Base-by-base conservation (phyloP, 2,113 vertebrate genomes). In the Carassius gibelio region DNA sequence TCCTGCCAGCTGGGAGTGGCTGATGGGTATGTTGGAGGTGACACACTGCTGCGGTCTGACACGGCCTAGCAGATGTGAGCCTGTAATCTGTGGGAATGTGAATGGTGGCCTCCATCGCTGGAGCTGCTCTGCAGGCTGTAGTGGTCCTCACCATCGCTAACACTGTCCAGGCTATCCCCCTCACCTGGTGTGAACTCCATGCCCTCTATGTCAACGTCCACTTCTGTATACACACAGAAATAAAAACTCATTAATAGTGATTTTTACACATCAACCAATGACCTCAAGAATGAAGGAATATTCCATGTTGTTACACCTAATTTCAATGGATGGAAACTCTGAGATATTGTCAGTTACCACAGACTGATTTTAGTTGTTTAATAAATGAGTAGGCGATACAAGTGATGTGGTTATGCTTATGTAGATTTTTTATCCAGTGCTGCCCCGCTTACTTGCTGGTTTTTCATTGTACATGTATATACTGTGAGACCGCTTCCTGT, bases 161-260 rank as follows among this genome's bases (percentile, higher is more conserved):
- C 93, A 90, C 97, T 97, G 92, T 96, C 96, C 87, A 95, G 87
- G 90, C 98, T 99, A 96, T 99, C 98, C 88, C 93, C 95, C 93
- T 99, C 98, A 0, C 92, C 96, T 0, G 97, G 95, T 26, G 96
- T 95, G 87, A 98, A 98, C 93, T 98, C 88, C 95, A 96, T 96
- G 84, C 97, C 96, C 95, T 99, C 98, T 75, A 99, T 97, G 91
- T 99, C 98, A 93, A 99, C 97, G 83, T 99, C 98, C 48, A 91
- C 89, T 59, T 50, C 8, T 87, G 77, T 1, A 8, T 81, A 9
- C 0, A 68, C 57, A 75, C 50, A 84, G 13, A 57, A 42, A 75
- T 75, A 86, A 84, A 89, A 72, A 55, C 57, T 19, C 71, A 50
- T 52, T 80, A 21, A 69, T 8, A 71, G 34, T 42, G 8, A 38